These are phyloP conservation scores for Mactromeris polynyma DNA, from an alignment of 2,888 invertebrate species.

Conservation along the genomic window DNA sequence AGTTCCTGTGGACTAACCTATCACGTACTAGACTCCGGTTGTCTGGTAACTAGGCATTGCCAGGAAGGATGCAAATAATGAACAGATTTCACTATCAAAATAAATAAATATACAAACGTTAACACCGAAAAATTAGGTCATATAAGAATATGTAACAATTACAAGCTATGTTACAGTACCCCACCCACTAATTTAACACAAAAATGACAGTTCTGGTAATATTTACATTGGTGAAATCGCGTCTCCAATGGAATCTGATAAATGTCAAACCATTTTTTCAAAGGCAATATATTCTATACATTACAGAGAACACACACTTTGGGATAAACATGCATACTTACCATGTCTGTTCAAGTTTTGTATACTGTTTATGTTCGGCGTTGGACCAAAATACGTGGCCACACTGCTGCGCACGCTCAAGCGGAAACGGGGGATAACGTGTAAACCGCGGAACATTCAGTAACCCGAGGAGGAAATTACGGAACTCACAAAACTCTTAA, in stretches of 20 bases:
- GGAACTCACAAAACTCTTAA: too few species aligned
- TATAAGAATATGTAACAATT: too few species aligned
- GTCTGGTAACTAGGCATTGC: neutral
- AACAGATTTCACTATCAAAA: neutral
- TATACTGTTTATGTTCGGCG: conserved; percentile 39
- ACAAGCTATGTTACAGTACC: too few species aligned
- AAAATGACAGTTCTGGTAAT: neutral
- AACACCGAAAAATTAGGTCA: neutral
- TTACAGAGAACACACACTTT: neutral
- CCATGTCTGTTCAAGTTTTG: conserved; percentile 43
- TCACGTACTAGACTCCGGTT: neutral
- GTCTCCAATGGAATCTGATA: neutral
- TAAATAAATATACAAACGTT: neutral
- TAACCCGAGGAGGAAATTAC: too few species aligned
- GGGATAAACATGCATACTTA: conserved; percentile 27
- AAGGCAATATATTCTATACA: neutral
- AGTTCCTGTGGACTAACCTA: neutral
- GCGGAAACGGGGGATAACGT: conserved; percentile 58
- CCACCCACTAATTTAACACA: neutral
- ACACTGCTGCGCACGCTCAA: conserved; percentile 72
- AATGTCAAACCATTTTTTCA: neutral
- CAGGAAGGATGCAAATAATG: neutral
- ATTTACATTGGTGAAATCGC: neutral
- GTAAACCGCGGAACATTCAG: neutral
- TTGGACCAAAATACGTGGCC: conserved; percentile 80